These are phyloP conservation scores for Brachymystax lenok DNA, from an alignment of 2,797 vertebrate genomes.

Conservation along the genomic window DNA sequence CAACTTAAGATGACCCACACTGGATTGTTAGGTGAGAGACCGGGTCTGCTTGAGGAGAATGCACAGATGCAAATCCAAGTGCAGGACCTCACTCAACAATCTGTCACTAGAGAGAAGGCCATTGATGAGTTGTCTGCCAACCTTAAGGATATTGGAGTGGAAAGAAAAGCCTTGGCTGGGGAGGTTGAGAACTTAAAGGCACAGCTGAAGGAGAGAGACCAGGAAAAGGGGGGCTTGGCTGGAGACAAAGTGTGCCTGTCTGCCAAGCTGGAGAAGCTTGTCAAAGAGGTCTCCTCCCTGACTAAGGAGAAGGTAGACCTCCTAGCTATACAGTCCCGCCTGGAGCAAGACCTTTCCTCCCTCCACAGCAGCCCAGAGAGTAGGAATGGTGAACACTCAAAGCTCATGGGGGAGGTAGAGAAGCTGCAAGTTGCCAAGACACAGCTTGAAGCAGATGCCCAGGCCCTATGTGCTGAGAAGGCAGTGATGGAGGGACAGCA, in stretches of 20 bases:
- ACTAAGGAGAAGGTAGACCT: conserved; percentile 75
- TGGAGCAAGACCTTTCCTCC: conserved; percentile 71
- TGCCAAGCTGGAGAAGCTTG: conserved; percentile 67
- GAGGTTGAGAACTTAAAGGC: conserved; percentile 70
- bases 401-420: conserved; percentile 63
- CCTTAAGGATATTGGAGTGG: conserved; percentile 59
- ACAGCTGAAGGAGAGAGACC: conserved; percentile 61
- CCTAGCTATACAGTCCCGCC: conserved; percentile 58
- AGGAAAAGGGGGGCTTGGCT: conserved; percentile 69
- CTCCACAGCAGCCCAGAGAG: conserved; percentile 64
- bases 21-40: conserved; percentile 43
- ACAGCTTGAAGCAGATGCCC: conserved; percentile 55
- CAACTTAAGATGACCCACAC: conserved; percentile 58
- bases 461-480: conserved; percentile 69
- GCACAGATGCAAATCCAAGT: conserved; percentile 16
- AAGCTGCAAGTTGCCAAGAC: conserved; percentile 62
- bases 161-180: conserved; percentile 67
- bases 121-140: conserved; percentile 53
- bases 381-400: conserved; percentile 59
- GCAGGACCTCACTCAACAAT: conserved; percentile 58
- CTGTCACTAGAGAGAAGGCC: conserved; percentile 63
- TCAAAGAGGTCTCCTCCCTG: conserved; percentile 62
- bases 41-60: conserved; percentile 64
- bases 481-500: conserved; percentile 69
- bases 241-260: conserved; percentile 67